These are phyloP conservation scores for Hoplostethus mediterraneus DNA, from an alignment of 2,797 vertebrate genomes.

Conservation along the genomic window DNA sequence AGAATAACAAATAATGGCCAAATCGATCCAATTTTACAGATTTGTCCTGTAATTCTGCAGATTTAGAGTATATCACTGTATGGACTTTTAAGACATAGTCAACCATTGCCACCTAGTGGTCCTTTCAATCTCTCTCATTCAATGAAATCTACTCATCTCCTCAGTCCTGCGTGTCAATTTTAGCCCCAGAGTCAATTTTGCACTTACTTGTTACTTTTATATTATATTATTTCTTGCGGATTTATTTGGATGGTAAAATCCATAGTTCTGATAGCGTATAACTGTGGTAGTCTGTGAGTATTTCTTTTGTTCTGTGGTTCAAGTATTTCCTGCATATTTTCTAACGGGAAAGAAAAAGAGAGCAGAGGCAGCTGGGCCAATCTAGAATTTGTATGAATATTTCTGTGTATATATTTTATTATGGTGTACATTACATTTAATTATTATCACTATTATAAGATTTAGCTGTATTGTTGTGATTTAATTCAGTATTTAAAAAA, in stretches of 20 bases:
- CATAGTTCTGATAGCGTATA: conserved; percentile 66
- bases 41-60: conserved; percentile 62
- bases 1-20: conserved; percentile 69
- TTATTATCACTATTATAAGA: conserved; percentile 86
- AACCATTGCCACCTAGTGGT: conserved; percentile 84
- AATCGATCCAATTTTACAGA: conserved; percentile 68
- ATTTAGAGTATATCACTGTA: conserved; percentile 41
- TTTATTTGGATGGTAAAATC: conserved; percentile 64
- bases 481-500: conserved; percentile 87
- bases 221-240: conserved; percentile 46
- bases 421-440: conserved; percentile 88
- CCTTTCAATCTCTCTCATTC: conserved; percentile 20
- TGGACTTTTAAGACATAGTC: conserved; percentile 62
- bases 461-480: conserved; percentile 88
- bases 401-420: conserved; percentile 89
- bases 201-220: conserved; percentile 49
- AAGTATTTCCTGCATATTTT: conserved; percentile 67
- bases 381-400: conserved; percentile 85
- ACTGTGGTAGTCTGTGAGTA: conserved; percentile 72
- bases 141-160: conserved; percentile 6
- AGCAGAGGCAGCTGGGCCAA: conserved; percentile 73
- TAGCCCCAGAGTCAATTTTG: conserved; percentile 31
- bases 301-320: conserved; percentile 73
- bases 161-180: conserved; percentile 22
- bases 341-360: conserved; percentile 77